phyloP scores from a whole-genome alignment of 1,140 invertebrate species.

The Diuraphis noxia region DNA sequence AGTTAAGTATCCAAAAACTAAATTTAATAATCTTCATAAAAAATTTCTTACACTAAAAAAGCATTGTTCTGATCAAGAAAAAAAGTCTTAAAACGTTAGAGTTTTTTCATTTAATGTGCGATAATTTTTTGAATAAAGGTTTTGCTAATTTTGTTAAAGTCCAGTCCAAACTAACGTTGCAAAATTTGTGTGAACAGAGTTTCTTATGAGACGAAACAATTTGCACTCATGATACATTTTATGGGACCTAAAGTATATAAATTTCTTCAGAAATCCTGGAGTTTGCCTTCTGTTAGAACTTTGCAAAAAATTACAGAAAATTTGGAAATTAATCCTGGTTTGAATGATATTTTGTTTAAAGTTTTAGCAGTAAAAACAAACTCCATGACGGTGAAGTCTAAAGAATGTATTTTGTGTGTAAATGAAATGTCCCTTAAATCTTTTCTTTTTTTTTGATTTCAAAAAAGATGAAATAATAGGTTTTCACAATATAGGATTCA shows the following conservation, averaged over 20 bases:
- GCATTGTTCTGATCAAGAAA: neutral
- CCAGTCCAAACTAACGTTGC: neutral
- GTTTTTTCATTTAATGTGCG: neutral
- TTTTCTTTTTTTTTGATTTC: neutral
- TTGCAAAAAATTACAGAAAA: no score
- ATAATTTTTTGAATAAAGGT: neutral
- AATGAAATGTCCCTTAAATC: no score
- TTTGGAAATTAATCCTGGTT: no score
- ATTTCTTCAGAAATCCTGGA: no score
- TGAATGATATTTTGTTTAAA: no score
- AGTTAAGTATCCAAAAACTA: neutral
- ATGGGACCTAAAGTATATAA: no score
- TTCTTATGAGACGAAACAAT: neutral
- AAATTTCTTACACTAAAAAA: no score
- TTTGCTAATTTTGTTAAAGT: neutral
- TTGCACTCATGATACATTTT: no score
- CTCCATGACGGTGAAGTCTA: no score
- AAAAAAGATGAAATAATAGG: neutral
- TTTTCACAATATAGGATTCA: neutral
- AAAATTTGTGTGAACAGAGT: neutral
- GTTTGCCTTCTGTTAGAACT: no score
- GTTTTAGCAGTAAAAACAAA: no score
- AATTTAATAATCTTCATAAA: neutral
- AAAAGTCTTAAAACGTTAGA: neutral
- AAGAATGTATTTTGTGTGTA: no score